Evolutionary conservation across 2,888 invertebrate genomes (phyloP), one percentile per base, ranked within the genome.

Genomic region (Amphimallon solstitiale): DNA sequence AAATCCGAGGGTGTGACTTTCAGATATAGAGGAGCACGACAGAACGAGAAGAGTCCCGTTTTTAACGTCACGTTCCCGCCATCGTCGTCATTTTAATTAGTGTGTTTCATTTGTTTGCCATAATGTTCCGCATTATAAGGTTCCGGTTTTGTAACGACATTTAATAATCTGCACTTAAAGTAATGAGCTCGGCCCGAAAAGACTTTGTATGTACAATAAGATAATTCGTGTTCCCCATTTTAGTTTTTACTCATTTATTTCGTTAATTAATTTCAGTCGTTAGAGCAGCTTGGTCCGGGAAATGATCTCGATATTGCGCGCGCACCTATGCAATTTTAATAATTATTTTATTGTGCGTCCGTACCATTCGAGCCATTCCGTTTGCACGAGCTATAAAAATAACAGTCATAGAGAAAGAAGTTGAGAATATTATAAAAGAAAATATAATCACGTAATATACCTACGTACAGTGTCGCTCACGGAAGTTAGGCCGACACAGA

Each of bases 71-170:
- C 14, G 54, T 23, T 54, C 51, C 35, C 23, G 17, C 7, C 48
- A 29, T 21, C 29, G 60, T 29, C 45, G 23, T 35, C 60, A 21
- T 51, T 62, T 62, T 62, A 62, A 62, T 62, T 62, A 48, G 62
- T 37, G 40, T 40, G 62, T 62, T 51, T 62, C 62, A 51, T 48
- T 62, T 62, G 62, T 62, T 62, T 62, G 49, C 29, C 38, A 51
- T 62, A 48, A 62, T 43, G 56, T 59, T 38, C 43, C 56, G 43
- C 43, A 45, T 59, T 59, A 59, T 10, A 43, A 43, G 56, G 56
- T 59, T 59, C 38, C 56, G 56, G 56, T 59, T 43, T 17, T 59
- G 43, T 43, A 59, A 29, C 29, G 43, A 23, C 38, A 34, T 59
- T 59, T 59, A 43, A 59, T 59, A 59, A 59, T 59, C 45, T 45